Conservation (phyloP, 2,888 invertebrate genomes). For the Apoda limacodes region DNA sequence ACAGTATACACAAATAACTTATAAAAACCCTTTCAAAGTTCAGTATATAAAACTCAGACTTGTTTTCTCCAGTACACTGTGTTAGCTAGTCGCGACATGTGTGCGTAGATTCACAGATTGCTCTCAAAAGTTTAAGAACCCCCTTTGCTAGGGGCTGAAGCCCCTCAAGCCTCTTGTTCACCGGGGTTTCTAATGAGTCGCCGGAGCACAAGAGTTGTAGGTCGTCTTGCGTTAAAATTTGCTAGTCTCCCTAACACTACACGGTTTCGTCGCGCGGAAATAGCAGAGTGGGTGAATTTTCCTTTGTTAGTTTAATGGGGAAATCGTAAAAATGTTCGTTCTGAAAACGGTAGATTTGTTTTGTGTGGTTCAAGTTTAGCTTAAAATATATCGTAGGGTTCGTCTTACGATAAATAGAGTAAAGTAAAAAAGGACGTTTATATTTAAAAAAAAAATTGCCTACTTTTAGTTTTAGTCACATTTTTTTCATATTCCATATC, state of each 20-base stretch:
- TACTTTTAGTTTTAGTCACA: too few relatives aligned
- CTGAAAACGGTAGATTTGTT: too few relatives aligned
- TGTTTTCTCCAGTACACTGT: too few relatives aligned
- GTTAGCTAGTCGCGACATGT: conserved; percentile 29
- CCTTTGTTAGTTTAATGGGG: conserved; percentile 38
- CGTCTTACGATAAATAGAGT: too few relatives aligned
- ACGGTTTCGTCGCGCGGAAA: conserved; percentile 50
- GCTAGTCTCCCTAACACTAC: conserved; percentile 47
- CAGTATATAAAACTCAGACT: too few relatives aligned
- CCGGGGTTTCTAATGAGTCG: conserved; percentile 64
- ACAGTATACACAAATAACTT: conserved; percentile 29
- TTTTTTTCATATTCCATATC: too few relatives aligned
- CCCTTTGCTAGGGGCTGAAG: conserved; percentile 50
- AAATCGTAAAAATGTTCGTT: conserved; percentile 17
- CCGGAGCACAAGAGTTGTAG: conserved; percentile 67
- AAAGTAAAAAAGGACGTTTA: too few relatives aligned
- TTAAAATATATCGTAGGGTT: too few relatives aligned
- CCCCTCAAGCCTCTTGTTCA: conserved; percentile 51
- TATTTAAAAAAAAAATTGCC: too few relatives aligned
- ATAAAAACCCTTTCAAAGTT: too few relatives aligned
- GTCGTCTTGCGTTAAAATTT: conserved; percentile 56
- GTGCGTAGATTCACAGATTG: conserved; percentile 46
- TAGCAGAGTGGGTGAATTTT: conserved; percentile 37
- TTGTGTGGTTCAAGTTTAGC: too few relatives aligned
- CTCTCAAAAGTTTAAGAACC: conserved; percentile 51